Evolutionary conservation across 35 echinoderm and acorn worm genomes (phyloP), one percentile per base, ranked within the genome.

Genomic region (Lytechinus variegatus): DNA sequence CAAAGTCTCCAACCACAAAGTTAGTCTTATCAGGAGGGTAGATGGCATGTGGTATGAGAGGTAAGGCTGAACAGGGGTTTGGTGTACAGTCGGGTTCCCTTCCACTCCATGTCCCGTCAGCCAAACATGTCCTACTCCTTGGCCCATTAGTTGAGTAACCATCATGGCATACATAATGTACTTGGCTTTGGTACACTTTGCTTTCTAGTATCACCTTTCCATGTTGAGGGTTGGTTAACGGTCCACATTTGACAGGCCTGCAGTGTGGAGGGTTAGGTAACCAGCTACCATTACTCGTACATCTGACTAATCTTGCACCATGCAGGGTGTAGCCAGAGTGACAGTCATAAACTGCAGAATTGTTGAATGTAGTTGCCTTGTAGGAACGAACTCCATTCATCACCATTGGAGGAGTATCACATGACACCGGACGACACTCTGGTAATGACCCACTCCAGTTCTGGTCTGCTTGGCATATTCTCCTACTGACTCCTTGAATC

Each of bases 51-150:
- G 51, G n/a, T 90, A 88, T 95, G 28, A 3, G 33, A 52, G 87
- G 95, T 56, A 95, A 56, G 21, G 11, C 24, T 56, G 10, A 16
- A 89, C 87, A 95, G 28, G 55, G 52, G 8, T 93, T 93, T 11
- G 61, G 28, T 52, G 8, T 16, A 95, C 97, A 97, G 14, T 54
- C 19, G 71, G 97, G 97, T 54, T 86, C 14, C 54, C 54, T 66
- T 52, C 79, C 92, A 94, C 94, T 95, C 97, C 97, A 97, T 61
- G 28, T 89, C n/a, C 97, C 94, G n/a, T 54, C 56, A 16, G 86
- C 94, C 11, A 58, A 27, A 28, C 97, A 97, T 10, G 52, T 24
- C 13, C 95, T 54, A 7, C 57, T 87, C 6, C 44, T 27, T 61
- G 95, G 72, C 27, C 96, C 96, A 52, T 93, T 55, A 33, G 95